A percentile compares a stretch with the other conserved stretches of the same genome.
These are phyloP conservation scores for Eurytoma adleriae DNA, from an alignment of 2,888 invertebrate genomes.

Conservation along the genomic window DNA sequence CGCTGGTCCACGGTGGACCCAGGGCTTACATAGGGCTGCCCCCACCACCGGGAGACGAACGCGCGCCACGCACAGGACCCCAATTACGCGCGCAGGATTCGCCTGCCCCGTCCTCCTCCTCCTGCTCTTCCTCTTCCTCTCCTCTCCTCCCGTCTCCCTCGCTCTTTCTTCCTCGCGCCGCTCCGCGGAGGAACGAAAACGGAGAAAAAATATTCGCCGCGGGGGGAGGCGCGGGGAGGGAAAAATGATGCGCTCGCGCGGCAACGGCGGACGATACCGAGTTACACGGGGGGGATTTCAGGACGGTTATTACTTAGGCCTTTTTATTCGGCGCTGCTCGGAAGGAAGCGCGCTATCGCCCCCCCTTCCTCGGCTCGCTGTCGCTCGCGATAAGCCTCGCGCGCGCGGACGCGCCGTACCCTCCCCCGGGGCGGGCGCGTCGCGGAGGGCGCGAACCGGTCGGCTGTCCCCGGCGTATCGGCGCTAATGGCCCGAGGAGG, in stretches of 20 bases:
- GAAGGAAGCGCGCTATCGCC: too few relatives aligned
- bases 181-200: constrained; percentile 7
- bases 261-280: too few relatives aligned
- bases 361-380: too few relatives aligned
- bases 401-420: too few relatives aligned
- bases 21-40: constrained; percentile 76
- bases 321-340: too few relatives aligned
- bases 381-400: too few relatives aligned
- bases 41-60: constrained; percentile 70
- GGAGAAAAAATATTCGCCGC: not conserved
- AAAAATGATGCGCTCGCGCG: not conserved
- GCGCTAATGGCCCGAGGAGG: too few relatives aligned
- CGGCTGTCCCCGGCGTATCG: too few relatives aligned
- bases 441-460: too few relatives aligned
- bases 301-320: too few relatives aligned
- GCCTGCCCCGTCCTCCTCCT: constrained; percentile 28
- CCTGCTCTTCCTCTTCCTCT: constrained; percentile 13
- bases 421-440: too few relatives aligned
- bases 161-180: not conserved
- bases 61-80: constrained; percentile 52
- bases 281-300: too few relatives aligned
- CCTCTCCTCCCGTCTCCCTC: constrained; percentile 3
- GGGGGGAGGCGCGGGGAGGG: not conserved
- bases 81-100: constrained; percentile 42
- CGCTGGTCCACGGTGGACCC: constrained; percentile 73